phyloP scores from a whole-genome alignment of 2,797 vertebrate genomes.

The Apogon hyalosoma region DNA sequence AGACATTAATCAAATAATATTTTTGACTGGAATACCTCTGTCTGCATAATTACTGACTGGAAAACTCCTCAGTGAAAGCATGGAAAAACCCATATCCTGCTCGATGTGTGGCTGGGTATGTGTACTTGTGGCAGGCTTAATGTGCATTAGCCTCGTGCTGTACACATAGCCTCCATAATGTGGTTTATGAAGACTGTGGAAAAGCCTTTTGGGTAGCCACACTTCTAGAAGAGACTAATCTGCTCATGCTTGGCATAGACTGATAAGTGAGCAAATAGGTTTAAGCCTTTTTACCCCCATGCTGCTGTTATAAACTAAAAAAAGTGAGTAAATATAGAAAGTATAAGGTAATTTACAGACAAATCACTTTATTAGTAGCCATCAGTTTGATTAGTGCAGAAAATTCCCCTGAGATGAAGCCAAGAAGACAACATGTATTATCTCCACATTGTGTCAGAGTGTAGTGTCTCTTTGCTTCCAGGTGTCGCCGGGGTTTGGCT shows the following conservation, averaged over 20 bases:
- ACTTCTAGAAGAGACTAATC: slow-evolving; percentile 76
- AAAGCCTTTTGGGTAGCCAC: slow-evolving; percentile 79
- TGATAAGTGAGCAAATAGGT: slow-evolving; percentile 71
- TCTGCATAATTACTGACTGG: slow-evolving; percentile 90
- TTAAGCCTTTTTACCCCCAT: slow-evolving; percentile 42
- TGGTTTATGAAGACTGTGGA: slow-evolving; percentile 83
- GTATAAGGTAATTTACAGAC: too few species aligned
- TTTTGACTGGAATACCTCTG: slow-evolving; percentile 64
- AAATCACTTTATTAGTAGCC: slow-evolving; percentile 5
- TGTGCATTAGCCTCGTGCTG: slow-evolving; percentile 87
- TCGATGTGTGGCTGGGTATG: slow-evolving; percentile 80
- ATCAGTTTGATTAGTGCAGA: slow-evolving; percentile 3
- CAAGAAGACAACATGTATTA: slow-evolving; percentile 57
- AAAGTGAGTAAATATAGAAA: too few species aligned
- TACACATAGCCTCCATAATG: slow-evolving; percentile 86
- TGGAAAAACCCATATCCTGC: slow-evolving; percentile 93
- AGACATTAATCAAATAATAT: slow-evolving; percentile 48
- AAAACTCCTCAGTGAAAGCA: slow-evolving; percentile 89
- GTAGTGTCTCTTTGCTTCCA: slow-evolving; percentile 62
- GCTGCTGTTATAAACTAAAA: too few species aligned
- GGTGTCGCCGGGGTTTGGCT: slow-evolving; percentile 72
- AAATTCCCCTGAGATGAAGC: slow-evolving; percentile 29
- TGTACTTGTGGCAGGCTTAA: slow-evolving; percentile 83
- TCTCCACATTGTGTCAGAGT: slow-evolving; percentile 64
- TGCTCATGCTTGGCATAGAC: slow-evolving; percentile 69